Evolutionary conservation across 2,113 vertebrate genomes (phyloP).

Genomic region (Muscicapa adusta): DNA sequence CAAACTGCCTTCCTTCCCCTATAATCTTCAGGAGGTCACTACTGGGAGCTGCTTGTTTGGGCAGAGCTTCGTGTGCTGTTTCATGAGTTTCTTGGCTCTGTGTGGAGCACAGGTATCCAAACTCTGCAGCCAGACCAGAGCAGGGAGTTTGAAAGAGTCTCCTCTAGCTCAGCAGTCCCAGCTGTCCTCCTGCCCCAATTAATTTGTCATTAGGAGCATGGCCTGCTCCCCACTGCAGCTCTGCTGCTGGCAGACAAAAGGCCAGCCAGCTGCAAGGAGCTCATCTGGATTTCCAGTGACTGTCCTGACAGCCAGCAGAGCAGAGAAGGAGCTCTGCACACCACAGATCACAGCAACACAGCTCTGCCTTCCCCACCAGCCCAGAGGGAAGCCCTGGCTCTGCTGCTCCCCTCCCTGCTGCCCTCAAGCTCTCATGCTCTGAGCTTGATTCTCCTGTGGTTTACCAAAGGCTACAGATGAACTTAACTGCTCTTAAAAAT

Average conservation of each 20-base stretch:
- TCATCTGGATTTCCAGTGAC: not conserved
- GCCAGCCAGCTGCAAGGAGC: not conserved
- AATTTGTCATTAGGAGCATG: not conserved
- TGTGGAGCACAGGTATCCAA: not conserved
- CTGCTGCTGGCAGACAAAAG: not conserved
- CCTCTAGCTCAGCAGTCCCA: not conserved
- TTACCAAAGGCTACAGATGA: constrained; percentile 32
- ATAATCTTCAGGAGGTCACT: not conserved
- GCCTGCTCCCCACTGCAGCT: not conserved
- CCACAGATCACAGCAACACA: not conserved
- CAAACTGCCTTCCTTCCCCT: not conserved
- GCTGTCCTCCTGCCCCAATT: not conserved
- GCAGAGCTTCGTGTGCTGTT: not conserved
- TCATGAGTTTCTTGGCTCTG: not conserved
- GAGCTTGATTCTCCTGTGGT: not conserved
- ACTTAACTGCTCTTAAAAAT: constrained; percentile 48
- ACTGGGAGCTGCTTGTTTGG: not conserved
- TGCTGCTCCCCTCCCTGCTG: not conserved
- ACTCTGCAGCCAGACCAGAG: not conserved
- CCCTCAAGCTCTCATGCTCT: not conserved
- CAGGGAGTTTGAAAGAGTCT: not conserved
- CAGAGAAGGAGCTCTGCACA: not conserved
- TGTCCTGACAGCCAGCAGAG: not conserved
- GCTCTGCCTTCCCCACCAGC: not conserved
- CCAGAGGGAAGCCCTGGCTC: not conserved